Evolutionary conservation across 2,113 vertebrate species (phyloP), one percentile per base, ranked within the genome.

Genomic region (Cygnus buccinator): DNA sequence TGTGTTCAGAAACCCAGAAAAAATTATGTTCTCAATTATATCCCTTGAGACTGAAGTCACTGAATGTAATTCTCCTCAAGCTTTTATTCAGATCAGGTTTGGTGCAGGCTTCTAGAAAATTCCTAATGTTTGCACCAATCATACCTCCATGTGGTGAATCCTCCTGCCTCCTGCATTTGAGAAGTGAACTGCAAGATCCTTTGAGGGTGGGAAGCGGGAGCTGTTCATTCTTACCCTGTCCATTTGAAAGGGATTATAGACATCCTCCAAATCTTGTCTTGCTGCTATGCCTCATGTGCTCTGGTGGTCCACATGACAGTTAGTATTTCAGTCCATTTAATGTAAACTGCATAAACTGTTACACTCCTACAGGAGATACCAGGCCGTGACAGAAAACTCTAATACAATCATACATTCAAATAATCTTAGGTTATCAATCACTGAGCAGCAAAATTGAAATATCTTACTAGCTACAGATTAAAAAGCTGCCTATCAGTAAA

Each of bases 401-500:
- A 54, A 72, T n/a, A 86, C 78, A 89, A 84, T 57, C 11, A 48
- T 21, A 37, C 22, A 55, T 62, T 77, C 67, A 91, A 72, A 52
- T 82, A 89, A 89, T 85, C 63, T 29, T 71, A 74, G 16, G n/a
- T 59, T 76, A 90, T 67, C 90, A 67, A 63, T 93, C 90, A 82
- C 14, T 10, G 22, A 77, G 35, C 58, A 93, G 54, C 26, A 76
- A 52, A 72, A 48, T 1, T 55, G 71, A 82, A 95, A 90, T 14
- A 54, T 92, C 92, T 90, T 57, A 91, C 41, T 89, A 5, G 13
- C 74, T 79, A 39, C 67, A 93, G 58, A 93, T 93, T 66, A 84
- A 94, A 66, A 87, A 92, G 79, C 44, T 89, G 95, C 50, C 89
- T 89, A 62, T 87, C 85, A 82, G 59, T 93, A 91, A 95, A 89